These are phyloP conservation scores for Nanorana parkeri DNA, from an alignment of 2,113 vertebrate species.

Conservation along the genomic window DNA sequence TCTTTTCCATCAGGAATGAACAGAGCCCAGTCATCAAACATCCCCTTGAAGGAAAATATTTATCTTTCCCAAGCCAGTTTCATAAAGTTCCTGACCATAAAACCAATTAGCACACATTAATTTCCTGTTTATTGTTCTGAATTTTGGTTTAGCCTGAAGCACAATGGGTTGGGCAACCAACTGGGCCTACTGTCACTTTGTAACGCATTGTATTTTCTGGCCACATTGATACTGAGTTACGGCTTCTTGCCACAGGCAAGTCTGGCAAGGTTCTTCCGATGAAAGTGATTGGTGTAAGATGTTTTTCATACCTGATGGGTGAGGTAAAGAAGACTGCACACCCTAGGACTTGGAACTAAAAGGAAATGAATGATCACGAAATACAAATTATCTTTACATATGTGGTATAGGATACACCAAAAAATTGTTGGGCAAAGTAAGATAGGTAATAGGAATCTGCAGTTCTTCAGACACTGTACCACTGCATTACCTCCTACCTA, in stretches of 20 bases:
- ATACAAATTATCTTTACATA: too few species aligned
- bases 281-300: constrained; percentile 4
- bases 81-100: neutral
- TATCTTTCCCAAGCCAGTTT: neutral
- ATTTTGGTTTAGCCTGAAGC: neutral
- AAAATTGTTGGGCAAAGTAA: too few species aligned
- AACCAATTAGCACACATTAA: neutral
- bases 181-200: constrained; percentile 9
- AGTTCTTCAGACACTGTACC: too few species aligned
- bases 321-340: neutral
- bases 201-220: neutral
- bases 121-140: constrained; percentile 26
- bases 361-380: neutral
- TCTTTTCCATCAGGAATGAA: too few species aligned
- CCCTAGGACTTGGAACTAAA: neutral
- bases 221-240: neutral
- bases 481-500: too few species aligned
- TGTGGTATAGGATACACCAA: too few species aligned
- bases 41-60: neutral
- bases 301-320: constrained; percentile 4
- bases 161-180: neutral
- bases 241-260: constrained; percentile 1
- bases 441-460: too few species aligned
- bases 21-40: too few species aligned
- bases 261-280: constrained; percentile 8